phyloP scores from a whole-genome alignment of 2,797 vertebrate genomes.

The Kryptopterus vitreolus region DNA sequence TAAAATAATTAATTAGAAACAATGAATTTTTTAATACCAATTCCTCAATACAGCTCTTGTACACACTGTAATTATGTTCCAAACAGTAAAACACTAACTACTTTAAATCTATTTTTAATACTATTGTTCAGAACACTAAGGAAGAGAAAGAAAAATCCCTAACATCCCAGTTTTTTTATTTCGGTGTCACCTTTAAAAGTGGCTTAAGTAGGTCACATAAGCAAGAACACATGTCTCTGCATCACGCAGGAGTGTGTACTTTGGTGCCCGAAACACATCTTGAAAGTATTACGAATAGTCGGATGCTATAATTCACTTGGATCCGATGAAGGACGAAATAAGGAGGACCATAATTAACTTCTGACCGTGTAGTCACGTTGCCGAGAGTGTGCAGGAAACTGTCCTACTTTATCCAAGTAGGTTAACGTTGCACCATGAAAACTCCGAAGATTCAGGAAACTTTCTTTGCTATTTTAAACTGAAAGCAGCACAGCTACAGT shows the following conservation, averaged over 20 bases:
- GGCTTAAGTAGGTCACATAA: not conserved
- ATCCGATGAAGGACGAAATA: not conserved
- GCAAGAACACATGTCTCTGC: not conserved
- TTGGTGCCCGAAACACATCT: conserved; percentile 24
- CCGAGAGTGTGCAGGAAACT: conserved; percentile 7
- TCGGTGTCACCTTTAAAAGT: not conserved
- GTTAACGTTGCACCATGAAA: not conserved
- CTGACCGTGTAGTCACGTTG: conserved; percentile 20
- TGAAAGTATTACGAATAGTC: conserved; percentile 34
- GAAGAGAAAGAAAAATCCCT: not conserved
- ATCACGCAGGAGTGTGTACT: not conserved
- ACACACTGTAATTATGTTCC: too few relatives aligned
- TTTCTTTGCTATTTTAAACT: conserved; percentile 43
- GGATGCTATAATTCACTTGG: conserved; percentile 32
- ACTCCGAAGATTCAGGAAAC: not conserved
- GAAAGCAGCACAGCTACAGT: not conserved
- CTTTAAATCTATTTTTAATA: not conserved
- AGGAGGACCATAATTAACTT: conserved; percentile 30
- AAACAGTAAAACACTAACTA: not conserved
- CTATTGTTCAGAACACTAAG: not conserved
- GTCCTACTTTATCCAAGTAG: conserved; percentile 18
- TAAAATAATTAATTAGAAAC: too few relatives aligned
- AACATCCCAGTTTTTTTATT: not conserved
- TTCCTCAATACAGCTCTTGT: too few relatives aligned
- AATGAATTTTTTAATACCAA: too few relatives aligned